A percentile compares a stretch with the other conserved stretches of the same genome.
These are phyloP conservation scores for Acrocyrtus sp. DNA, from an alignment of 2,888 invertebrate species.

Conservation along the genomic window DNA sequence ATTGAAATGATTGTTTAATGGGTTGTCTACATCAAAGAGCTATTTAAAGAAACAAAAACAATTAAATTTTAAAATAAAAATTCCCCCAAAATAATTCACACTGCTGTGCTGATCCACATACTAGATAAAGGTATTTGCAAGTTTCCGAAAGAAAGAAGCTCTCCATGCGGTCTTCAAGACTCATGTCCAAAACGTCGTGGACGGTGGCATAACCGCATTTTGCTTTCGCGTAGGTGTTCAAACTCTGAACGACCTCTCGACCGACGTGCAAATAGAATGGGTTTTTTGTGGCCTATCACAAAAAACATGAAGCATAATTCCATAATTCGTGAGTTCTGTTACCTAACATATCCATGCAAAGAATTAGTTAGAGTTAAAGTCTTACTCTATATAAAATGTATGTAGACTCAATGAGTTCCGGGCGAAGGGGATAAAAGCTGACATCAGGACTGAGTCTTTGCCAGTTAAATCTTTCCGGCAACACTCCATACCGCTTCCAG, in stretches of 20 bases:
- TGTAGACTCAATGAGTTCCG: slow-evolving; percentile 74
- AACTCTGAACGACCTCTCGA: slow-evolving; percentile 70
- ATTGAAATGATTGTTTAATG: slow-evolving; percentile 70
- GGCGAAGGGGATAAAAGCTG: slow-evolving; percentile 73
- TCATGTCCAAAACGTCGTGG: slow-evolving; percentile 72
- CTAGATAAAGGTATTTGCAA: slow-evolving; percentile 74
- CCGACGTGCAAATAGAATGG: slow-evolving; percentile 76
- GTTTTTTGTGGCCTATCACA: slow-evolving; percentile 71
- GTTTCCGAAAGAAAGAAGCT: slow-evolving; percentile 75
- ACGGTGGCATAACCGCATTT: slow-evolving; percentile 75
- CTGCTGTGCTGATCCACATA: slow-evolving; percentile 66
- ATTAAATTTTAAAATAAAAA: background rate
- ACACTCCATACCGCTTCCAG: slow-evolving; percentile 72
- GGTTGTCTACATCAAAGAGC: slow-evolving; percentile 74
- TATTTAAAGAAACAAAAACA: slow-evolving; percentile 64
- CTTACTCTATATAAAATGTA: slow-evolving; percentile 69
- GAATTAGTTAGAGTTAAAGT: too few relatives aligned
- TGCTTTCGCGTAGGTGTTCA: slow-evolving; percentile 69
- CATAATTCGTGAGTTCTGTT: background rate
- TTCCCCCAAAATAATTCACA: background rate
- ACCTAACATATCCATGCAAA: background rate
- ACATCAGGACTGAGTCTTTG: slow-evolving; percentile 70
- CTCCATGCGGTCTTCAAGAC: slow-evolving; percentile 74
- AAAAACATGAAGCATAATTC: background rate
- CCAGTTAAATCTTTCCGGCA: slow-evolving; percentile 71